Base-by-base conservation (phyloP, 2,113 vertebrate genomes). In the Anser brachyrhynchus region DNA sequence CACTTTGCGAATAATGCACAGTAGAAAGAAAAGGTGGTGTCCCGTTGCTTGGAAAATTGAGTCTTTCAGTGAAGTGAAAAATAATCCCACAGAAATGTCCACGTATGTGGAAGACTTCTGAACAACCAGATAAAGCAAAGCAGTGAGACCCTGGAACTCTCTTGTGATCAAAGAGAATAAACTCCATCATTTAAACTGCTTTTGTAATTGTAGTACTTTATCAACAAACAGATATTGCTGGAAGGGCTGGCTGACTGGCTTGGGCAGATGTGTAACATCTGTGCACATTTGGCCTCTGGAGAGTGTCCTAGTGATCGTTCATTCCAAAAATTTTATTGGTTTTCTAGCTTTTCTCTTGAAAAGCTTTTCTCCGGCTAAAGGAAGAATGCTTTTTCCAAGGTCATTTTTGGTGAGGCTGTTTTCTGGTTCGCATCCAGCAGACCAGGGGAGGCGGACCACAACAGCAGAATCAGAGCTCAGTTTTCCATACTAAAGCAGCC, bases 231-330 rank as follows among this genome's bases (percentile, higher is more conserved):
- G 84, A 92, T 86, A 74, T 2, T 71, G 62, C 92, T 95, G 83
- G 90, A 88, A 93, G 70, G 65, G 61, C 72, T 84, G 86, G 37
- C 73, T 84, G 74, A 71, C 64, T 80, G 82, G 69, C 39, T 25
- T 69, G 21, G 94, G 86, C 95, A 96, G 95, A 96, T 95, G 96
- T 92, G 35, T 28, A 57, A 93, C 96, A 97, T 93, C 95, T 95
- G 94, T 37, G 15, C 65, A 61, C 66, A 61, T 84, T 21, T 79
- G 83, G 85, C 79, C 70, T 84, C 80, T 93, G 92, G 88, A 89
- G 93, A 90, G 57, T 77, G 70, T 94, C 76, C 90, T 92, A 80
- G 61, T 69, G 73, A 76, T 62, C 19, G 65, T 16, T 90, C 73
- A 55, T 93, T 95, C 93, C 81, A 95, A 67, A 94, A 83, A 37